Percentiles rank a stretch among this genome's conserved stretches.
phyloP scores from a whole-genome alignment of 2,113 vertebrate genomes.

The Tenebrosternarchus preto region DNA sequence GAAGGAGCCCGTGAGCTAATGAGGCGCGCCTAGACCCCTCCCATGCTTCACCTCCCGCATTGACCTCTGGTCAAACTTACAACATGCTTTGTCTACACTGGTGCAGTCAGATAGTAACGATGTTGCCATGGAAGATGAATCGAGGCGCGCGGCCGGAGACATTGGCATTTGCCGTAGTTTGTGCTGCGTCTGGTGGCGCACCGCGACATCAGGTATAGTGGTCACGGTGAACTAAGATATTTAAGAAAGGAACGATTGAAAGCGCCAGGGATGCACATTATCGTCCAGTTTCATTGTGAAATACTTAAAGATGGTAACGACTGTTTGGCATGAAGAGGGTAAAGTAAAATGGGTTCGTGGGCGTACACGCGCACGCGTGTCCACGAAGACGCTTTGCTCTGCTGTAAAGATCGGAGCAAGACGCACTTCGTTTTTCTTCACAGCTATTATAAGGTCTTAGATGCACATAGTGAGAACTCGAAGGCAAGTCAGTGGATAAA shows the following conservation, averaged over 20 bases:
- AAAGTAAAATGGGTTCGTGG: too few relatives aligned
- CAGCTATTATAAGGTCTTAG: too few relatives aligned
- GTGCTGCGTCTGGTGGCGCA: not conserved
- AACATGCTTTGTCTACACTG: constrained; percentile 17
- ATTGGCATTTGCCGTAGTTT: not conserved
- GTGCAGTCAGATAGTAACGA: constrained; percentile 10
- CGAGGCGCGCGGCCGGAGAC: constrained; percentile 18
- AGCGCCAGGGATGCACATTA: too few relatives aligned
- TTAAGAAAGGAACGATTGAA: too few relatives aligned
- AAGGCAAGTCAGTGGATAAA: not conserved
- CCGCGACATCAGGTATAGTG: not conserved
- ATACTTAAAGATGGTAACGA: too few relatives aligned
- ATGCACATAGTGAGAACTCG: too few relatives aligned
- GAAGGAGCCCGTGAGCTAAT: not conserved
- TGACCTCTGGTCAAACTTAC: not conserved
- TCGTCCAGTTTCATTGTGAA: too few relatives aligned
- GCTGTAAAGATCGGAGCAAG: too few relatives aligned
- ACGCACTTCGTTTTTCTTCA: too few relatives aligned
- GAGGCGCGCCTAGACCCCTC: not conserved
- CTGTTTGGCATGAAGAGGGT: too few relatives aligned
- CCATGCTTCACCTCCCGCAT: not conserved
- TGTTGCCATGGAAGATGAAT: constrained; percentile 30
- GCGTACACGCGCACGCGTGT: too few relatives aligned
- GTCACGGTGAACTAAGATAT: not conserved
- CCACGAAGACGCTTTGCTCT: too few relatives aligned